Conservation (phyloP, 1,140 invertebrate genomes). For the Mya arenaria region DNA sequence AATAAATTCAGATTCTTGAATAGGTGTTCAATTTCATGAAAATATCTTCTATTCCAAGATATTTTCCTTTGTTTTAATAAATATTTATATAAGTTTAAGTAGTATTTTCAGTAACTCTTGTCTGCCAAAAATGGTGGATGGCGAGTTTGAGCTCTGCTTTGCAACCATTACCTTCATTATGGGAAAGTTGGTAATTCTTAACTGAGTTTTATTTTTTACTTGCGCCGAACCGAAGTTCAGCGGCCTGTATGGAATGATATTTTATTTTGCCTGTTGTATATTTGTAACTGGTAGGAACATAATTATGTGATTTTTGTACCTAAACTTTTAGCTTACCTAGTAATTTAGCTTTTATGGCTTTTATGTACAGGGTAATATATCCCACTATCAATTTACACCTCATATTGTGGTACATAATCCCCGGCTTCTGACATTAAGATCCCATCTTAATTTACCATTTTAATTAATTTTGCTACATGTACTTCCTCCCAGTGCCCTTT, state of each 20-base stretch:
- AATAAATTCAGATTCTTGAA: slow-evolving; percentile 7
- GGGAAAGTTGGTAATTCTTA: slow-evolving; percentile 29
- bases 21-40: slow-evolving; percentile 14
- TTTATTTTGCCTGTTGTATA: slow-evolving; percentile 18
- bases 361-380: no score
- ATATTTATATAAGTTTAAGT: slow-evolving; percentile 17
- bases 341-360: slow-evolving; percentile 12
- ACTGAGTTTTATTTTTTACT: slow-evolving; percentile 22
- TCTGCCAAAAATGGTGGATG: slow-evolving; percentile 13
- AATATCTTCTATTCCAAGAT: slow-evolving; percentile 13
- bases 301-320: slow-evolving; percentile 15
- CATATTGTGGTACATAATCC: no score
- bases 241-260: slow-evolving; percentile 21
- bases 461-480: no score
- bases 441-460: no score
- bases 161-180: slow-evolving; percentile 13
- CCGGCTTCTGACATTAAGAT: no score
- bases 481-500: no score
- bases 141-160: slow-evolving; percentile 9
- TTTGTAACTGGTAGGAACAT: slow-evolving; percentile 14
- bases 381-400: no score
- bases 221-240: slow-evolving; percentile 21
- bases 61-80: slow-evolving; percentile 30
- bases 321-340: slow-evolving; percentile 9
- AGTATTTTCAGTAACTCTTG: slow-evolving; percentile 14